Base-by-base conservation (phyloP, 1,140 invertebrate genomes). In the Caenorhabditis tropicalis region DNA sequence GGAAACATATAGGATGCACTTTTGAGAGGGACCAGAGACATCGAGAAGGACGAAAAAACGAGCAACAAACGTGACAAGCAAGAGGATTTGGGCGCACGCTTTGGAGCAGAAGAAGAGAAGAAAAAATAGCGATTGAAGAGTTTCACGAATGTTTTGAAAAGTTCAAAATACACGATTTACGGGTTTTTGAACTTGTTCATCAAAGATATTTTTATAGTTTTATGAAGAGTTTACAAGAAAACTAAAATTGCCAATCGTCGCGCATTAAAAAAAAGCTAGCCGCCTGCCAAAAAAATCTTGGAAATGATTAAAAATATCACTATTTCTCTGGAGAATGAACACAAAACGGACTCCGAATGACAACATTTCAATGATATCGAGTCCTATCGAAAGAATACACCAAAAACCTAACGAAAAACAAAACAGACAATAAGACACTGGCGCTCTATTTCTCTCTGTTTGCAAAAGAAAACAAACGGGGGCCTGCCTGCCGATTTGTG, bases 41-140 rank as follows among this genome's bases (percentile, higher is more conserved):
- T 24, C 3, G 65, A 74, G 29, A 15, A 33, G 3, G 33, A 74
- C 65, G 65, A 74, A 74, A 74, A 74, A 74, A 74, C 65, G 65
- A 43, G 65, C 65, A 74, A 43, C 65, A 74, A 74, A 74, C 65
- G 65, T 74, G 65, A 46, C 65, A 74, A 74, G 33, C 12, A 36
- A 74, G 5, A 29, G 31, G 36, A 29, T 33, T 74, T 43, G 31
- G 27, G 53, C 27, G 53, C 3, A 31, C 24, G 6, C 4, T 5
- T 7, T 9, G 9, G 33, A 1, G 7, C n/a, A n/a, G 21, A 1
- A 56, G 53, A 9, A 56, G 24, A 29, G 10, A n/a, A 51, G 49
- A 51, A n/a, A 51, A 6, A n/a, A 51, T 51, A 7, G 19, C 2
- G 21, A n/a, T 7, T 36, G 53, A 5, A 29, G 21, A 29, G 29